phyloP scores from a whole-genome alignment of 2,888 invertebrate species.

The Lampropteryx suffumata region DNA sequence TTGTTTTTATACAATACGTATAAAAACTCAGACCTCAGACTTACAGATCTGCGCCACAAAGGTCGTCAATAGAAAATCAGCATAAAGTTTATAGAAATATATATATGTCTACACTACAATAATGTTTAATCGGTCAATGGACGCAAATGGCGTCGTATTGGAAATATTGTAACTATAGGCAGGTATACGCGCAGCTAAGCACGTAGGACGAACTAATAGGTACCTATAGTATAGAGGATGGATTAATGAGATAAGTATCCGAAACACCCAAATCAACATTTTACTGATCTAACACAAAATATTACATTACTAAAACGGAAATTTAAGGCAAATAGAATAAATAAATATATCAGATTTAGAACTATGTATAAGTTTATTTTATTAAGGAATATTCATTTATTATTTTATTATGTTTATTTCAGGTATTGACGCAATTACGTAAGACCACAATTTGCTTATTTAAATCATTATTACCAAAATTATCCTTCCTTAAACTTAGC shows the following conservation, averaged over 20 bases:
- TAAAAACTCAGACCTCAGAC: too few relatives aligned
- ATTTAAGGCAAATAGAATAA: neutral
- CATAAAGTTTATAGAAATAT: neutral
- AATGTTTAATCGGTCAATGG: constrained; percentile 12
- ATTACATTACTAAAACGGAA: neutral
- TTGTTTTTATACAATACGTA: too few relatives aligned
- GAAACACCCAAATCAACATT: constrained; percentile 3
- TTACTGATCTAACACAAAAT: constrained; percentile 17
- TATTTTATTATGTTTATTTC: too few relatives aligned
- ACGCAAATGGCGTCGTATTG: constrained; percentile 8
- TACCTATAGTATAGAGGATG: neutral
- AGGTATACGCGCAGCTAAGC: constrained; percentile 25
- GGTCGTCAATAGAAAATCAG: neutral
- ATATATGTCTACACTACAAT: too few relatives aligned
- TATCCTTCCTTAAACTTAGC: too few relatives aligned
- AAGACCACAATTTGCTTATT: too few relatives aligned
- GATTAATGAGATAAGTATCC: neutral
- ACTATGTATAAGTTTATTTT: too few relatives aligned
- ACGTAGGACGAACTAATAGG: constrained; percentile 22
- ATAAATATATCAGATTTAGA: neutral
- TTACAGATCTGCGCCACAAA: too few relatives aligned
- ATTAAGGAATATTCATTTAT: too few relatives aligned
- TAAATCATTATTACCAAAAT: too few relatives aligned
- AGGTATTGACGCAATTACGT: too few relatives aligned
- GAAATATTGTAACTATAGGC: constrained; percentile 7